Percentiles rank a stretch among this genome's conserved stretches.
Evolutionary conservation across 2,888 invertebrate species (phyloP).

Genomic region (Tachina lurida): DNA sequence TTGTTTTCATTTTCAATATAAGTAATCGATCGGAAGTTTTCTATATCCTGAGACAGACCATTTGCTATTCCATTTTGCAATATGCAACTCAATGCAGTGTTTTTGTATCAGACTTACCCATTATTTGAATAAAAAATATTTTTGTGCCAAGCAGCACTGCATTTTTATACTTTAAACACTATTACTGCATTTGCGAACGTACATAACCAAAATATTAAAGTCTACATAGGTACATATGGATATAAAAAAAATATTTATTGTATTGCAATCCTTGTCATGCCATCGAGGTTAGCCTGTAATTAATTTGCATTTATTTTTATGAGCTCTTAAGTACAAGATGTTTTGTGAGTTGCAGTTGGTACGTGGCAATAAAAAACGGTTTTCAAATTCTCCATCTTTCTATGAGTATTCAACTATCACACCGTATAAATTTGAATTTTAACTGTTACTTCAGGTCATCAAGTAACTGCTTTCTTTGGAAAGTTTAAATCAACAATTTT

Average conservation of each 20-base stretch:
- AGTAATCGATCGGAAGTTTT: no score
- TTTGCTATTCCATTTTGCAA: no score
- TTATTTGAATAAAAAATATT: no score
- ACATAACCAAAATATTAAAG: no score
- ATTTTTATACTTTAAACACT: no score
- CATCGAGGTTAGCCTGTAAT: conserved; percentile 25
- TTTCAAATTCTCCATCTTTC: conserved; percentile 32
- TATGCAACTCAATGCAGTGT: no score
- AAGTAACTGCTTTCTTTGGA: conserved; percentile 67
- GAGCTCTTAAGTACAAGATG: conserved; percentile 43
- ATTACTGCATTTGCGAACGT: no score
- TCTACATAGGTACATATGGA: neutral
- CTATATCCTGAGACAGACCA: no score
- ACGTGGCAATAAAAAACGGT: conserved; percentile 56
- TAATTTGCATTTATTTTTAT: conserved; percentile 48
- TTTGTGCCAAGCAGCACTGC: no score
- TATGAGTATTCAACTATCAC: conserved; percentile 8
- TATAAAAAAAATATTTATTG: neutral
- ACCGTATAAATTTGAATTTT: conserved; percentile 53
- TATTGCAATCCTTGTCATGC: neutral
- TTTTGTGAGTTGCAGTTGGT: conserved; percentile 23
- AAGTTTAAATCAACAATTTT: conserved; percentile 55
- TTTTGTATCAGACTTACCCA: no score
- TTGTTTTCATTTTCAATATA: no score
- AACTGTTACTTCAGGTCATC: conserved; percentile 65